Evolutionary conservation across 2,797 vertebrate genomes (phyloP), one percentile per base, ranked within the genome.

Genomic region (Parambassis ranga): DNA sequence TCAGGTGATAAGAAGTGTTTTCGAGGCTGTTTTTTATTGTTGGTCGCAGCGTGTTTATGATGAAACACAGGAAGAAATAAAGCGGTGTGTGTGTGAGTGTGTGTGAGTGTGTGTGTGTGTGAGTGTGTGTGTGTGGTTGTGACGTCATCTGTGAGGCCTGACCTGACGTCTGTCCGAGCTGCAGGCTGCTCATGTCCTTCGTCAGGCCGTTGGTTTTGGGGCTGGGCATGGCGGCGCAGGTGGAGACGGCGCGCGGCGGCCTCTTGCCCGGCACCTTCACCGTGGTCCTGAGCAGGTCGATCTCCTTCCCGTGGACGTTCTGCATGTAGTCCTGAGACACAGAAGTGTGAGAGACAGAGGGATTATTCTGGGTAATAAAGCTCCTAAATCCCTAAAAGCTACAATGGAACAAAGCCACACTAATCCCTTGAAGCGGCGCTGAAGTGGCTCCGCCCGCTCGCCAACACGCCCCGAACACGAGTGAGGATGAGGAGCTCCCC

Each of bases 211-310:
- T 99, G 65, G 95, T 94, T 83, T 96, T 97, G 37, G 95, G 96
- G 35, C 94, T 94, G 52, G 95, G 92, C 41, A 92, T 87, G 36
- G 94, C 93, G 0, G 92, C 93, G 10, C 95, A 95, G 62, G 95
- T 94, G 1, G 96, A 96, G 0, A 96, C 94, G 52, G 96, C 97
- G 6, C 96, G 92, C 0, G 96, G 96, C 0, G 97, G 97, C 81
- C 97, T 89, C 84, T 98, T 99, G 10, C 95, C 97, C 0, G 97
- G 96, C 13, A 99, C 97, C 77, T 99, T 99, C 63, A 98, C 97
- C 1, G 97, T 99, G 76, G 97, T 99, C 71, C 97, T 88, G 71
- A 99, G 93, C 50, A 98, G 91, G 80, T 99, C 96, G 0, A 98
- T 95, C 88, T 98, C 97, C 33, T 99, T 99, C 2, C 97, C 97